A percentile compares a stretch with the other conserved stretches of the same genome.
phyloP scores from a whole-genome alignment of 2,888 invertebrate species.

The Thera britannica region DNA sequence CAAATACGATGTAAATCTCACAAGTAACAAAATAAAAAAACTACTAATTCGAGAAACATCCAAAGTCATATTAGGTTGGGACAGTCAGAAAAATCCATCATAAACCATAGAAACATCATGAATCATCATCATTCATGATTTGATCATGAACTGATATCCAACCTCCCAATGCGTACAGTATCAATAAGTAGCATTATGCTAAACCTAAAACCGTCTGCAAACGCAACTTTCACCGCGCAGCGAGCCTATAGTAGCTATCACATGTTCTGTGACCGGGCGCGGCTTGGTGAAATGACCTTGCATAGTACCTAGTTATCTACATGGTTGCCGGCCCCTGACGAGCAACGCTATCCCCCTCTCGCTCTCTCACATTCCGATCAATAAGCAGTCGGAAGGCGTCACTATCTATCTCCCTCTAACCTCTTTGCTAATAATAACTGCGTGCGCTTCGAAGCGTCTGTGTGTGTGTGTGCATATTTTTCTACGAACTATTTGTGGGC shows the following conservation, averaged over 20 bases:
- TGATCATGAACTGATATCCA: constrained; percentile 13
- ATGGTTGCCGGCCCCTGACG: constrained; percentile 52
- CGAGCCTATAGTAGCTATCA: constrained; percentile 23
- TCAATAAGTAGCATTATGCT: constrained; percentile 9
- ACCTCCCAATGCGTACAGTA: not conserved
- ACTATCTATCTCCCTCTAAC: constrained; percentile 46
- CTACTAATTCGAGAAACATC: no score
- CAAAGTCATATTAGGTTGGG: no score
- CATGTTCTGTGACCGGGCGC: constrained; percentile 34
- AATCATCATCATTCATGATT: no score
- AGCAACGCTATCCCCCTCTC: constrained; percentile 53
- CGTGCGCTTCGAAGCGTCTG: constrained; percentile 37
- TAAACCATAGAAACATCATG: no score
- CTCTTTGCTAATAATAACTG: constrained; percentile 71
- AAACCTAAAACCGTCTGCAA: constrained; percentile 23
- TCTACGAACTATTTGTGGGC: constrained; percentile 43
- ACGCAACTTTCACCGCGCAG: constrained; percentile 51
- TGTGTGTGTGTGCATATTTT: constrained; percentile 53
- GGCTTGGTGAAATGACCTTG: constrained; percentile 70
- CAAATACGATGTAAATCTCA: no score
- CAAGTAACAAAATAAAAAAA: no score
- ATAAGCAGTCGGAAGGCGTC: constrained; percentile 53
- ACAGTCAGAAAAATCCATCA: no score
- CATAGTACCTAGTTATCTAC: constrained; percentile 59
- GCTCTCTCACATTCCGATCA: constrained; percentile 59